Conservation (phyloP, 2,113 vertebrate genomes). For the Gavia stellata region DNA sequence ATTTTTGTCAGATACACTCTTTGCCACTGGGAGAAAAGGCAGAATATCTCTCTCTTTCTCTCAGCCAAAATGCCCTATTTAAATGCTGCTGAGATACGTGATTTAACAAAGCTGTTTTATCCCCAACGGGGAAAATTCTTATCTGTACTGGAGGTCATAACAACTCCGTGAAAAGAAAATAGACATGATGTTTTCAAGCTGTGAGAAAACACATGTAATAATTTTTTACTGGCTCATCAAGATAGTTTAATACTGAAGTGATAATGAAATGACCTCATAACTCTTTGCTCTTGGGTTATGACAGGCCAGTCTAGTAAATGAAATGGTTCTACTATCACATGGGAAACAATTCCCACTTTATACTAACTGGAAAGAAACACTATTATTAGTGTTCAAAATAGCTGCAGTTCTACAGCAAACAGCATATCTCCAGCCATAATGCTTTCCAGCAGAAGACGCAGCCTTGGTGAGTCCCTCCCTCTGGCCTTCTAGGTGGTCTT, state of each 20-base stretch:
- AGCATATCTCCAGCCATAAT: neutral
- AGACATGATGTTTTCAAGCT: neutral
- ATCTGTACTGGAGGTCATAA: neutral
- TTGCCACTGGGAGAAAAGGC: neutral
- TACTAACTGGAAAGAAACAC: neutral
- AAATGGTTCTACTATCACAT: neutral
- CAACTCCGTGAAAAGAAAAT: constrained; percentile 24
- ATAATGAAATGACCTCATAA: constrained; percentile 25
- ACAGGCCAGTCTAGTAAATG: neutral
- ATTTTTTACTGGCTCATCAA: neutral
- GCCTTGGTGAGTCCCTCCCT: neutral
- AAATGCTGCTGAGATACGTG: neutral
- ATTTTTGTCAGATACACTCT: neutral
- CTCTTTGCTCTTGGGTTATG: constrained; percentile 3
- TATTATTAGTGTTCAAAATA: neutral
- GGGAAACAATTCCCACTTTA: neutral
- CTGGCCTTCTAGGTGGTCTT: constrained; percentile 61
- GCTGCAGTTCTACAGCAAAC: neutral
- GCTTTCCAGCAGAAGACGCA: constrained; percentile 7
- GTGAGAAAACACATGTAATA: neutral
- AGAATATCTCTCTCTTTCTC: neutral
- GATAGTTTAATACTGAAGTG: neutral
- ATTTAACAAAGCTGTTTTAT: neutral
- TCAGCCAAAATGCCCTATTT: neutral
- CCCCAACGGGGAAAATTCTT: neutral